Evolutionary conservation across 2,113 vertebrate species (phyloP), one percentile per base, ranked within the genome.

Genomic region (Entelurus aequoreus): DNA sequence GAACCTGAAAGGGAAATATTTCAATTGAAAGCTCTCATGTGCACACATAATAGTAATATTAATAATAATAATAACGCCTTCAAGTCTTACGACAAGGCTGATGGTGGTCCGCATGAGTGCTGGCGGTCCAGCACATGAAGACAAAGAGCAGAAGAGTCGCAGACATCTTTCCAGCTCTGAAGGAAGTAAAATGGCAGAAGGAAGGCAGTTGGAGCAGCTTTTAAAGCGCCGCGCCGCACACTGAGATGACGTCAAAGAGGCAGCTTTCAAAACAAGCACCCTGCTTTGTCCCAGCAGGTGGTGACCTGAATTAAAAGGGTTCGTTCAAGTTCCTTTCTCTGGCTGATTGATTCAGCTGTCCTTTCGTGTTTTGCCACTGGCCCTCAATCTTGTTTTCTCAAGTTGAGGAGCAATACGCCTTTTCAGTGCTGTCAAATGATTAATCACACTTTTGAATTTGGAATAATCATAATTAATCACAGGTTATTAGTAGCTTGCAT

Each of bases 31-130:
- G 19, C 15, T 42, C 11, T 13, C 10, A 6, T 2, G 10, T n/a
- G 11, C 2, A 10, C 15, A 8, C 9, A 19, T 12, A 5, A 8
- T 5, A 6, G 28, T 28, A 28, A 28, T 28, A 28, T 28, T 28
- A 28, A 2, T 28, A 28, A 28, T 28, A 28, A 28, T 28, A 28
- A 57, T 14, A 4, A 15, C 13, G 8, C 37, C 1, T 4, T 19
- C 21, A 16, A 56, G 54, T 66, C 86, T 86, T 87, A 88, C 87
- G 81, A 60, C 87, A 88, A 49, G 80, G 78, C 1, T 83, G 80
- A 49, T 84, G 87, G 38, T 80, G 78, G 2, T 84, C 84, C 16
- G 81, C 85, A 59, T 51, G 42, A 60, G 53, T 68, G 59, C 66
- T 63, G 67, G 74, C 69, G 9, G 79, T 75, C 82, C 84, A 48